phyloP scores from a whole-genome alignment of 2,888 invertebrate species.

The Eulithis testata region DNA sequence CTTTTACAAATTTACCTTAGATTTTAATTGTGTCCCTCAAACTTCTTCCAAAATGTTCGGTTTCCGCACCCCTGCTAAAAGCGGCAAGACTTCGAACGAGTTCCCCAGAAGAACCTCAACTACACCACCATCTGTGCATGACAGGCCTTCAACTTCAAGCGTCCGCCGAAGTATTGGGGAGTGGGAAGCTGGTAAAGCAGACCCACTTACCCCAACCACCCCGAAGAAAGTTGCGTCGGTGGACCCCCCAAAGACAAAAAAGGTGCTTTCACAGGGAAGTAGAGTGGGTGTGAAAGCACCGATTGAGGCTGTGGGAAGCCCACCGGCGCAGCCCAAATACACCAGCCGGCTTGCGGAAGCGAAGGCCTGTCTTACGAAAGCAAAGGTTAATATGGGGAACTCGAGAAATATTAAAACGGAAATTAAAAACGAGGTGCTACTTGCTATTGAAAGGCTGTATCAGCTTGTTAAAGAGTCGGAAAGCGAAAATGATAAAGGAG shows the following conservation, averaged over 20 bases:
- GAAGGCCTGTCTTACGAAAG: background rate
- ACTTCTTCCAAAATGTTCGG: background rate
- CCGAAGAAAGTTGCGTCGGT: no score
- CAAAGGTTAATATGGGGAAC: background rate
- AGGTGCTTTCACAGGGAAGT: background rate
- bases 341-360: background rate
- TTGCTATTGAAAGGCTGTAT: background rate
- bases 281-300: background rate
- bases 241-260: background rate
- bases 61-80: background rate
- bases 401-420: background rate
- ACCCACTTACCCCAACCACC: no score
- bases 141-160: no score
- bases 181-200: no score
- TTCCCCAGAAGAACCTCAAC: no score
- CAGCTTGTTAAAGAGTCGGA: background rate
- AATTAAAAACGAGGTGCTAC: background rate
- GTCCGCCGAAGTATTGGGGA: no score
- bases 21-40: background rate
- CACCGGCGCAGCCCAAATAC: background rate
- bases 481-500: background rate
- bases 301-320: background rate
- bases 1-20: background rate
- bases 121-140: no score
- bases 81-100: background rate